These are phyloP conservation scores for Eutolmus rufibarbis DNA, from an alignment of 2,888 invertebrate genomes.

Conservation along the genomic window DNA sequence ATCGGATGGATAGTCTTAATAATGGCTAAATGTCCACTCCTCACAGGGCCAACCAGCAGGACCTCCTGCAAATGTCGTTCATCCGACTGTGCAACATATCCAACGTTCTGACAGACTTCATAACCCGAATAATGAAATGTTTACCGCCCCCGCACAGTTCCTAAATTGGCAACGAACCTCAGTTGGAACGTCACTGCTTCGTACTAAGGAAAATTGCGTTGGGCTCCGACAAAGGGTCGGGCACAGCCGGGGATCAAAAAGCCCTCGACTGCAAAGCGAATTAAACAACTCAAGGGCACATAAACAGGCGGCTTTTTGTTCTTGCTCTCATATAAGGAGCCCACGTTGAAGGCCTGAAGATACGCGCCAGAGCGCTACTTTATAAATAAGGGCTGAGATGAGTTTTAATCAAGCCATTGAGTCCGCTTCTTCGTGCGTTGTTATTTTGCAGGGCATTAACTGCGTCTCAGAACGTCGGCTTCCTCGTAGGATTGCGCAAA, in stretches of 20 bases:
- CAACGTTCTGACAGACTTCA: slow-evolving; percentile 23
- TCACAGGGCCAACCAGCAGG: not conserved
- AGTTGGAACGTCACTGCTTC: not conserved
- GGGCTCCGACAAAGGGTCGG: not conserved
- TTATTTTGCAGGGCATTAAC: not conserved
- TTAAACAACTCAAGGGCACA: not conserved
- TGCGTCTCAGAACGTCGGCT: not conserved
- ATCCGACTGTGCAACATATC: not conserved
- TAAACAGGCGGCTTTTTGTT: not conserved
- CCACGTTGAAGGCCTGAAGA: not conserved
- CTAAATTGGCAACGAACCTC: not conserved
- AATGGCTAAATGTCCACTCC: not conserved
- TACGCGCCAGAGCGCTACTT: not conserved
- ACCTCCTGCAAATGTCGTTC: not conserved
- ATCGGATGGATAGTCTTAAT: not conserved
- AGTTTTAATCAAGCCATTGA: not conserved
- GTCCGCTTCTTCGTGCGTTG: not conserved
- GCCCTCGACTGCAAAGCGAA: not conserved
- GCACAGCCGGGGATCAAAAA: not conserved
- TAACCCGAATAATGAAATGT: slow-evolving; percentile 22
- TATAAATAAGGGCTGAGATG: not conserved
- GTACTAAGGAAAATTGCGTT: not conserved
- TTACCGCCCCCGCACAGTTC: not conserved
- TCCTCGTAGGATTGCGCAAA: not conserved
- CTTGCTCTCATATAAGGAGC: not conserved